Conservation (phyloP, 2,888 invertebrate species). For the Ashinkailepas kermadecensis region DNA sequence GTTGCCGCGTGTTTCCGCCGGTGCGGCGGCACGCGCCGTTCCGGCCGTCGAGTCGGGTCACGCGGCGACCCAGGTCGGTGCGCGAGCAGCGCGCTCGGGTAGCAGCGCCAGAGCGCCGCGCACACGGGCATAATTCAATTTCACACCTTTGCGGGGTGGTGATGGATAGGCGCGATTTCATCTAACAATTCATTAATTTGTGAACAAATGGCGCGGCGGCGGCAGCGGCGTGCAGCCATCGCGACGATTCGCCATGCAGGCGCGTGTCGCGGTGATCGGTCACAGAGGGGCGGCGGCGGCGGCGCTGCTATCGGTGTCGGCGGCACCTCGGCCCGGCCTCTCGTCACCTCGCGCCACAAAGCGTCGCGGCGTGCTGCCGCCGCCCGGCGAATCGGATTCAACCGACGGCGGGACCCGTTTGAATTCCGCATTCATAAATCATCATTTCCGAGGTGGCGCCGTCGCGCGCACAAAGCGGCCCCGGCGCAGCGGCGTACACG, state of each 20-base stretch:
- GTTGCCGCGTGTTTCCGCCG: not conserved
- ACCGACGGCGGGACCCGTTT: not conserved
- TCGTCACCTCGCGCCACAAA: not conserved
- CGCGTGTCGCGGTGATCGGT: not conserved
- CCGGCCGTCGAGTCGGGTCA: not conserved
- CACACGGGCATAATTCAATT: constrained; percentile 10
- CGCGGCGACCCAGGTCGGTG: not conserved
- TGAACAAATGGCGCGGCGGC: constrained; percentile 3
- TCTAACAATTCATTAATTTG: constrained; percentile 21
- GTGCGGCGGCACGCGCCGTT: not conserved
- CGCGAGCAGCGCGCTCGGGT: not conserved
- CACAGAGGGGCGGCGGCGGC: not conserved
- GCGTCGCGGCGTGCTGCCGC: too few species aligned
- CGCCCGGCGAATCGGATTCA: not conserved
- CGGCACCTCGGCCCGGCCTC: not conserved
- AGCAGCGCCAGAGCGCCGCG: not conserved
- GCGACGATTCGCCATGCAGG: not conserved
- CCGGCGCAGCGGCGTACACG: not conserved
- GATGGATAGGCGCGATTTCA: constrained; percentile 14
- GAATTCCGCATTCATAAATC: constrained; percentile 1
- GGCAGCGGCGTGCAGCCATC: not conserved
- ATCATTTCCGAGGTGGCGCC: not conserved
- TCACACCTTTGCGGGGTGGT: constrained; percentile 16
- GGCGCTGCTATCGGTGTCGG: not conserved
- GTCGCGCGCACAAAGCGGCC: not conserved